Base-by-base conservation (phyloP, 2,113 vertebrate species). In the Euleptes europaea region DNA sequence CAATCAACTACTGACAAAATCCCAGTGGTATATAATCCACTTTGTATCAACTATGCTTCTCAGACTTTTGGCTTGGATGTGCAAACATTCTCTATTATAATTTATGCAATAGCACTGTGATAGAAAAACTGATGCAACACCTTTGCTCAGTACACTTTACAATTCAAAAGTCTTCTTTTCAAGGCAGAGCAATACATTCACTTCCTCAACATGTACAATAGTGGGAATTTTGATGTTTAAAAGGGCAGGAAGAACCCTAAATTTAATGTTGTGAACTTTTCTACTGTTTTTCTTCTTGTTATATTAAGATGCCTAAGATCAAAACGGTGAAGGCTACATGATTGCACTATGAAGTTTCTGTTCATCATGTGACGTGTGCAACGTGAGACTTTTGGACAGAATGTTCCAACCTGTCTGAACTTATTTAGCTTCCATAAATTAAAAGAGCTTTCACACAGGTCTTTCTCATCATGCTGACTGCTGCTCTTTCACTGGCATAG, bases 311-410 rank as follows among this genome's bases (percentile, higher is more conserved):
- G 42, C n/a, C 31, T 75, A 75, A 51, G 51, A 51, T 51, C 15
- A 75, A 21, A 75, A 85, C 71, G 82, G 86, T 76, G 51, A 75
- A 85, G 33, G 19, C 80, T 67, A 63, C 0, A 0, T 12, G 82
- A 93, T 9, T 69, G 42, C 44, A 65, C 9, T 82, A 87, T 91
- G 84, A 89, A 84, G 71, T 54, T 81, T n/a, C 86, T 90, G 17
- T 75, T 38, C 82, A 89, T 87, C 83, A 83, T 92, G 76, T 85
- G 19, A 63, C 86, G 91, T 87, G 65, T 66, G 33, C 66, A 80
- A 47, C 82, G 78, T 86, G 40, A 90, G 70, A 86, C 85, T 89
- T 80, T 85, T 89, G 81, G 66, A 86, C 35, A 82, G 60, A 88
- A 75, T 78, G 73, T 14, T 81, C 42, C 4, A 69, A 47, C 42